Base-by-base conservation (phyloP, 2,888 invertebrate genomes). In the Lithophane leautieri region DNA sequence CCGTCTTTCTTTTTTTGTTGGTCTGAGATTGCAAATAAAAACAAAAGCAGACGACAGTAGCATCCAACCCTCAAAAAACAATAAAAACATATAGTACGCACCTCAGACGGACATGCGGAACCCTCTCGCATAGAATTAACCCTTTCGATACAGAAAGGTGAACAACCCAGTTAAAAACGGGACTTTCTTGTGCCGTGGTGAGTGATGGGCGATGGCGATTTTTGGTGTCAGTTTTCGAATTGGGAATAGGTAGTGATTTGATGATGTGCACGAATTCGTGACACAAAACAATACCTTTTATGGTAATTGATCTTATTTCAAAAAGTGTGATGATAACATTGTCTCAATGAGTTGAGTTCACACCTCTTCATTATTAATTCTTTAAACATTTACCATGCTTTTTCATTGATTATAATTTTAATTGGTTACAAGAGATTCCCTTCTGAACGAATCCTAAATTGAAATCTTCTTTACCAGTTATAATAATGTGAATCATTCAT, bases 111-210 rank as follows among this genome's bases (percentile, higher is more conserved):
- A 91, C 90, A 95, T 92, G 93, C 88, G 91, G 93, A 93, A 94
- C 95, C 96, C 95, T 94, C 93, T 81, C 83, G 84, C 86, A 83
- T 92, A 93, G 94, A 95, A 94, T 95, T 95, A 95, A 95, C 96
- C 96, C 95, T 95, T 95, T 95, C 93, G 93, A 93, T 94, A 92
- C 89, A 87, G 90, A 90, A 93, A 96, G 96, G 96, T 96, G 96
- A 96, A 96, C 95, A 95, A 96, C 95, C 96, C 94, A 91, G 92
- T 91, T 93, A 90, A 92, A 94, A 94, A 93, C 87, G 92, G 94
- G 92, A 93, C 94, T 93, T 93, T 90, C 93, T 91, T 91, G 87
- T 86, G 78, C 81, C 70, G 79, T 78, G 67, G 74, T 81, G 86
- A 90, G 90, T 84, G 67, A 90, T 47, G 72, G 82, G 86, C 85